phyloP scores from a whole-genome alignment of 2,113 vertebrate species.

The Silurus asotus region DNA sequence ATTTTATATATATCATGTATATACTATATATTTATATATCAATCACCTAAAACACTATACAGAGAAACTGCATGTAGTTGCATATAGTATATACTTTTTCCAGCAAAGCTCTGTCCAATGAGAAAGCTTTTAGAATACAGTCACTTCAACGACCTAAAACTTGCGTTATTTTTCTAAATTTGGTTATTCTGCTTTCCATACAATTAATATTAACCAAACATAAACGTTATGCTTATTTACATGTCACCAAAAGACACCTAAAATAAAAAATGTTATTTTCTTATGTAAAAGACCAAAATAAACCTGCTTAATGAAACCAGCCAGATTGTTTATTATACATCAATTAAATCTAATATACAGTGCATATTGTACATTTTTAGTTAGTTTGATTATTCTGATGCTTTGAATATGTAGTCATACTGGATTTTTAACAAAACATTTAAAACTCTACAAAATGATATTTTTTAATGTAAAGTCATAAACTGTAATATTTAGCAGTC shows the following conservation, averaged over 20 bases:
- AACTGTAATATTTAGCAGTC: not conserved
- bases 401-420: not conserved
- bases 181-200: conserved; percentile 19
- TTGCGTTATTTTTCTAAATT: not conserved
- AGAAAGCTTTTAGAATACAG: not conserved
- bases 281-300: not conserved
- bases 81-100: not conserved
- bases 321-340: not conserved
- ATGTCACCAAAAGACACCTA: not conserved
- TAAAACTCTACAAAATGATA: not conserved
- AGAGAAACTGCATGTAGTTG: too few relatives aligned
- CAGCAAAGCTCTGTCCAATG: not conserved
- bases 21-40: too few relatives aligned
- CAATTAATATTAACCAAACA: conserved; percentile 14
- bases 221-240: conserved; percentile 12
- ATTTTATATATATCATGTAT: not conserved
- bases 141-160: not conserved
- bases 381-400: not conserved
- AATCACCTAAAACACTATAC: not conserved
- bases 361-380: not conserved
- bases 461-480: not conserved
- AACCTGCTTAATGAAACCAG: not conserved
- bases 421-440: not conserved
- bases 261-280: not conserved
- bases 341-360: not conserved